phyloP scores from a whole-genome alignment of 2,797 vertebrate genomes.

The Onychomys leucogaster region DNA sequence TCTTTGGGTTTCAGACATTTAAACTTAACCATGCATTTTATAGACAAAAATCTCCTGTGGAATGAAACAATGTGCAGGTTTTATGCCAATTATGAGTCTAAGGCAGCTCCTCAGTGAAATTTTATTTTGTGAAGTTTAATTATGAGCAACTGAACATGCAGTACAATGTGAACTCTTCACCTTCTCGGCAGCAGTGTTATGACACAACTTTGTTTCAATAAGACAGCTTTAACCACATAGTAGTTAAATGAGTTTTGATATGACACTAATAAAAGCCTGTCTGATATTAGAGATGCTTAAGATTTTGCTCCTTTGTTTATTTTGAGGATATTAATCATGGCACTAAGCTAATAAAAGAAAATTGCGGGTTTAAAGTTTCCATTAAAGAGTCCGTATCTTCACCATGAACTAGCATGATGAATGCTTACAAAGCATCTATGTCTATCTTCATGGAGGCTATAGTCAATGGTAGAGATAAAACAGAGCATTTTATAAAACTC shows the following conservation, averaged over 20 bases:
- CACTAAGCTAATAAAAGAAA: constrained; percentile 79
- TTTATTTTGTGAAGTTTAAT: constrained; percentile 71
- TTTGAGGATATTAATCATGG: constrained; percentile 76
- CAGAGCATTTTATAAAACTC: neutral
- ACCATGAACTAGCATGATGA: constrained; percentile 18
- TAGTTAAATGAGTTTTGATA: constrained; percentile 85
- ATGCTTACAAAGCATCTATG: constrained; percentile 20
- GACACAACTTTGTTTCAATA: constrained; percentile 83
- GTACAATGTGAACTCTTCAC: constrained; percentile 86
- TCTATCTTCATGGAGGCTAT: neutral
- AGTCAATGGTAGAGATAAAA: neutral
- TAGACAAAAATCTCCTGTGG: constrained; percentile 55
- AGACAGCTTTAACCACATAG: constrained; percentile 75
- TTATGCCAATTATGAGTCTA: constrained; percentile 25
- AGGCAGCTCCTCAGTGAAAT: constrained; percentile 43
- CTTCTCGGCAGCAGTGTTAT: constrained; percentile 82
- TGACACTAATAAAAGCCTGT: constrained; percentile 85
- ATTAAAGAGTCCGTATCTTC: constrained; percentile 46
- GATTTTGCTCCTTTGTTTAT: constrained; percentile 81
- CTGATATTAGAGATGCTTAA: constrained; percentile 75
- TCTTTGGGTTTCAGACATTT: constrained; percentile 52
- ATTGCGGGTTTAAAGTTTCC: constrained; percentile 78
- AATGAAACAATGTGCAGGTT: constrained; percentile 43
- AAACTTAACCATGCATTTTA: constrained; percentile 2
- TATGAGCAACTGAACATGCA: constrained; percentile 78